Evolutionary conservation across 2,888 invertebrate genomes (phyloP), one percentile per base, ranked within the genome.

Genomic region (Xanthia togata): DNA sequence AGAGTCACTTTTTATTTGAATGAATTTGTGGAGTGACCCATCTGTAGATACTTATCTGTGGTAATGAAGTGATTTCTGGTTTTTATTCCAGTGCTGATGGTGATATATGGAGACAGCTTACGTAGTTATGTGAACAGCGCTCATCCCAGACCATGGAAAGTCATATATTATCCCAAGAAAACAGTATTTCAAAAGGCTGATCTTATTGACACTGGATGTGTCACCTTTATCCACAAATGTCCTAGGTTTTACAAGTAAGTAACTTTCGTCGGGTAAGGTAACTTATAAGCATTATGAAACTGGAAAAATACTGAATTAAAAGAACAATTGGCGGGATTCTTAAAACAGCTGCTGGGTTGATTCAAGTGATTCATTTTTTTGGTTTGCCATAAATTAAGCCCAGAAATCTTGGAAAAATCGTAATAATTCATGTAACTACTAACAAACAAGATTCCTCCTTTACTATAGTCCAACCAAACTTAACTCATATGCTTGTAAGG

Each of bases 211-310:
- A 88, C 68, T 44, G 95, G 95, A 4, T 95, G 95, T 76, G 57
- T 81, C 0, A 88, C 93, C 0, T 95, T 95, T 62, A 85, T 95
- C 2, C 90, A 82, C 4, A 85, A 92, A 0, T 96, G 95, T 57
- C 95, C 95, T 0, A 71, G 81, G 3, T 47, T 79, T 57, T 96
- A 96, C 76, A 95, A 95, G 95, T 95, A 89, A 90, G 68, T 59
- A 59, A 31, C 31, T 59, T 1, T 31, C 17, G 3, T 17, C 0
- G 8, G 17, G 17, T 26, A 57, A 6, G 1, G 12, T 12, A 26
- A 12, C 55, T 55, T 55, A n/a, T 55, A n/a, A 1, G 12, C 14
- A 26, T 12, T 57, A 44, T 6, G 26, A 65, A 47, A 3, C 6
- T 47, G 26, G 1, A 23, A n/a, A 26, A 23, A 9, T 9, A 68